Percentiles rank a stretch among this genome's conserved stretches.
These are phyloP conservation scores for Ameiurus melas DNA, from an alignment of 2,113 vertebrate genomes.

Conservation along the genomic window DNA sequence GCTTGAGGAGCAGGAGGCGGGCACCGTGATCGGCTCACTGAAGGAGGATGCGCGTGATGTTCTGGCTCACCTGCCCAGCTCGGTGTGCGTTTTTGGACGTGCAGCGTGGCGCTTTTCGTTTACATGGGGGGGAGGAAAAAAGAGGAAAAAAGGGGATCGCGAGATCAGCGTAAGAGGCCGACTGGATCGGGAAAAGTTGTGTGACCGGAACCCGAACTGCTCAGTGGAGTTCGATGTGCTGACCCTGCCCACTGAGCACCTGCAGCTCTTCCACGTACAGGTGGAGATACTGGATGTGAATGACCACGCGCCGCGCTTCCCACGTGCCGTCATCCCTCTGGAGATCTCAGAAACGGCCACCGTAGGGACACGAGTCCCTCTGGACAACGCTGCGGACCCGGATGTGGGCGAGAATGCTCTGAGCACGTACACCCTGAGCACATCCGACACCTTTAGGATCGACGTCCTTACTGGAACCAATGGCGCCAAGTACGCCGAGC, in stretches of 20 bases:
- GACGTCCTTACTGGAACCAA: constrained; percentile 89
- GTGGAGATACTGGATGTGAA: constrained; percentile 97
- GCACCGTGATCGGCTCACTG: constrained; percentile 86
- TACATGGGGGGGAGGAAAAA: no score
- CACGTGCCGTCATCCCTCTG: constrained; percentile 86
- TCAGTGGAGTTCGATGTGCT: constrained; percentile 96
- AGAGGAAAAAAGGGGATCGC: no score
- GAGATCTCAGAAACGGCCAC: constrained; percentile 94
- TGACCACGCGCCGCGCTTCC: constrained; percentile 93
- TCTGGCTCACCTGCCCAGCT: constrained; percentile 83
- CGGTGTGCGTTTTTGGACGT: constrained; percentile 89
- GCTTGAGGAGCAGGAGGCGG: constrained; percentile 91
- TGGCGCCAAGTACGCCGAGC: constrained; percentile 90
- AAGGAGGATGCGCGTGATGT: constrained; percentile 89
- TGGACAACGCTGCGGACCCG: constrained; percentile 94
- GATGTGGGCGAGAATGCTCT: constrained; percentile 95
- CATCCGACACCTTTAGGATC: constrained; percentile 86
- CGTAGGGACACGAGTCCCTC: constrained; percentile 88
- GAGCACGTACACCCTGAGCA: constrained; percentile 85
- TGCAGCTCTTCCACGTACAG: constrained; percentile 94
- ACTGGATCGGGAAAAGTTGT: constrained; percentile 96
- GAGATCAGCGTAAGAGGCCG: constrained; percentile 90
- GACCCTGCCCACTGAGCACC: constrained; percentile 91
- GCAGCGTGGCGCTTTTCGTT: constrained; percentile 86
- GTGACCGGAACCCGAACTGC: constrained; percentile 93